A percentile compares a stretch with the other conserved stretches of the same genome.
Evolutionary conservation across 2,888 invertebrate species (phyloP).

Genomic region (Germaria angustata): DNA sequence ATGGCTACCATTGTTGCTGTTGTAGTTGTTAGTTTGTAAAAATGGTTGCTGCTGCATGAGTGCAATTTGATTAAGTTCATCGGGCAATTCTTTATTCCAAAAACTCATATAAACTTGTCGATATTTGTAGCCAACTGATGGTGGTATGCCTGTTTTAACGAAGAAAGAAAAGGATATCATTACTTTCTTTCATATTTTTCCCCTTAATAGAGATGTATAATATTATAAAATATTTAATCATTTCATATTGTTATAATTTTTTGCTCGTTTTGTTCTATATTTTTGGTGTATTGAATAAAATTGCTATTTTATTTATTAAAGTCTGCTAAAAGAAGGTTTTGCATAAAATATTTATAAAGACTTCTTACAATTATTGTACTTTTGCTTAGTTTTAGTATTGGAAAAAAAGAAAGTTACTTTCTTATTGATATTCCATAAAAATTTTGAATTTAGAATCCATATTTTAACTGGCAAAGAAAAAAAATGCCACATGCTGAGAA

Average conservation of each 20-base stretch:
- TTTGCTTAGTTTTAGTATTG: background rate
- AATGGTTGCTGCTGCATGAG: constrained; percentile 75
- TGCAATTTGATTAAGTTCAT: constrained; percentile 83
- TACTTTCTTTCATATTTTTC: background rate
- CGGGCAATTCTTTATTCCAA: constrained; percentile 92
- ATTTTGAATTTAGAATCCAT: background rate
- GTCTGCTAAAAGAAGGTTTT: constrained; percentile 19
- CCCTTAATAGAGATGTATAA: background rate
- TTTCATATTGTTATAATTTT: constrained; percentile 24
- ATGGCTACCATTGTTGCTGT: constrained; percentile 11
- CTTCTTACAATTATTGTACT: background rate
- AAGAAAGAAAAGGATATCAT: background rate
- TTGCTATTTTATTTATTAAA: constrained; percentile 22
- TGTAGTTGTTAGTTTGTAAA: constrained; percentile 64
- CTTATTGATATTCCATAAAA: background rate
- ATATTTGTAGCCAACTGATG: constrained; percentile 87
- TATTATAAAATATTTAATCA: constrained; percentile 32
- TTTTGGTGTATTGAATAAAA: constrained; percentile 49
- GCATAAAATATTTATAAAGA: constrained; percentile 23
- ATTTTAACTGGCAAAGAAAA: background rate
- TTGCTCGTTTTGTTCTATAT: background rate
- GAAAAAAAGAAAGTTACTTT: background rate
- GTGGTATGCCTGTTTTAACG: constrained; percentile 84
- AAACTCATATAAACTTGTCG: constrained; percentile 88
- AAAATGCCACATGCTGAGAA: too few species aligned